Evolutionary conservation across 2,113 vertebrate species (phyloP), one percentile per base, ranked within the genome.

Genomic region (Sialia sialis): DNA sequence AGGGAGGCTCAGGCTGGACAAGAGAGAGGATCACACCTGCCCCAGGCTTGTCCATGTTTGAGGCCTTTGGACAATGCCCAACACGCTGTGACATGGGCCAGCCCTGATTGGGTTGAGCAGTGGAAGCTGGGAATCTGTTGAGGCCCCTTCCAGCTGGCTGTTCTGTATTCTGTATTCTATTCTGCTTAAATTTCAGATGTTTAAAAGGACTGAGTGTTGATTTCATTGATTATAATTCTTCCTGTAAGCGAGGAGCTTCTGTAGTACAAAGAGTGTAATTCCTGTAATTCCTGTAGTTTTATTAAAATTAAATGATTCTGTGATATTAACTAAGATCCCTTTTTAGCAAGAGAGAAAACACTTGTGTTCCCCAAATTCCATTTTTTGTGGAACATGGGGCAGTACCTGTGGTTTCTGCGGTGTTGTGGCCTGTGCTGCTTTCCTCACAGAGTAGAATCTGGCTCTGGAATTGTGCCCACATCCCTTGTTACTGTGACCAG

Each of bases 31-130:
- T 58, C 49, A 25, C 13, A 16, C 15, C 25, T 41, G 10, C 27
- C 10, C 11, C 11, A 27, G 32, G 36, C 22, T 62, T 14, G 13
- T 62, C 10, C 0, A 0, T 54, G 16, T 23, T 44, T 23, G 29
- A 16, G 43, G 18, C 7, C 2, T 52, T 46, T 85, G 62, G 36
- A 21, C 46, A 43, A 25, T 11, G 52, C 9, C 58, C 39, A 25
- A 0, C 10, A 1, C 13, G 25, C 27, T 62, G 44, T 43, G 41
- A 12, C 21, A 13, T 34, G 30, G 48, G n/a, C 25, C n/a, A 59
- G 58, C 44, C 58, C 51, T 29, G 20, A 16, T 2, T 21, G 12
- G 7, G 30, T 16, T 29, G 19, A 62, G 20, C 48, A 38, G 30
- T 52, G n/a, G 26, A 46, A 18, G 27, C 11, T n/a, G 22, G 13